Percentiles rank a stretch among this genome's conserved stretches.
These are phyloP conservation scores for Malthinus flaveolus DNA, from an alignment of 2,888 invertebrate genomes.

Conservation along the genomic window DNA sequence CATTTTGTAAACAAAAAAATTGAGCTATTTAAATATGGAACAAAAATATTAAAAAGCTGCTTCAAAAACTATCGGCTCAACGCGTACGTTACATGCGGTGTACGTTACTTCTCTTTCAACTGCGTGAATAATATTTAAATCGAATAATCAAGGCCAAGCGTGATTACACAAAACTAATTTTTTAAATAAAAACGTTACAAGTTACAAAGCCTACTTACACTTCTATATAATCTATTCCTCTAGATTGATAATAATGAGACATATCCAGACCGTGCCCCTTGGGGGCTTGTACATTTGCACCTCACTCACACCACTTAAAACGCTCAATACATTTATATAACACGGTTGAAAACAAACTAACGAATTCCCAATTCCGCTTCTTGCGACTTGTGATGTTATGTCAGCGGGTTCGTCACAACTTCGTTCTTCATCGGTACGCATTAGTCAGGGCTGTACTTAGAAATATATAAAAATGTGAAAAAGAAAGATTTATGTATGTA, in stretches of 20 bases:
- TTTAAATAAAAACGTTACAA: slow-evolving; percentile 4
- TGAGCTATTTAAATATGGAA: not conserved
- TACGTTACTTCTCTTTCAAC: not conserved
- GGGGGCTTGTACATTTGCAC: slow-evolving; percentile 45
- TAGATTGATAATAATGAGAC: slow-evolving; percentile 45
- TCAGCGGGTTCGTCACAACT: slow-evolving; percentile 7
- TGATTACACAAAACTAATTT: not conserved
- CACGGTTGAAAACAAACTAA: slow-evolving; percentile 6
- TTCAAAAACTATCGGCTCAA: not conserved
- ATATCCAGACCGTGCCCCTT: slow-evolving; percentile 47
- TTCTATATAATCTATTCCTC: slow-evolving; percentile 34
- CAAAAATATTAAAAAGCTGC: not conserved
- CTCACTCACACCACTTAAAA: slow-evolving; percentile 29
- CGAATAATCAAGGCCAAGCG: not conserved
- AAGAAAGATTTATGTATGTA: too few relatives aligned
- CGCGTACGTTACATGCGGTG: not conserved
- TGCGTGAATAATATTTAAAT: not conserved
- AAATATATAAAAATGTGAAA: too few relatives aligned
- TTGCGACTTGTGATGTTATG: slow-evolving; percentile 1
- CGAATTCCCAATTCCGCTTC: not conserved
- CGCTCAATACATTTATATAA: not conserved
- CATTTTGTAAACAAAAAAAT: slow-evolving; percentile 28
- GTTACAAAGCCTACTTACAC: slow-evolving; percentile 44
- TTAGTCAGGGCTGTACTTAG: slow-evolving; percentile 8
- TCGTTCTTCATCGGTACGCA: slow-evolving; percentile 5